phyloP scores from a whole-genome alignment of 92 coral and sea anemone genomes.

The Zoanthus gigantus region DNA sequence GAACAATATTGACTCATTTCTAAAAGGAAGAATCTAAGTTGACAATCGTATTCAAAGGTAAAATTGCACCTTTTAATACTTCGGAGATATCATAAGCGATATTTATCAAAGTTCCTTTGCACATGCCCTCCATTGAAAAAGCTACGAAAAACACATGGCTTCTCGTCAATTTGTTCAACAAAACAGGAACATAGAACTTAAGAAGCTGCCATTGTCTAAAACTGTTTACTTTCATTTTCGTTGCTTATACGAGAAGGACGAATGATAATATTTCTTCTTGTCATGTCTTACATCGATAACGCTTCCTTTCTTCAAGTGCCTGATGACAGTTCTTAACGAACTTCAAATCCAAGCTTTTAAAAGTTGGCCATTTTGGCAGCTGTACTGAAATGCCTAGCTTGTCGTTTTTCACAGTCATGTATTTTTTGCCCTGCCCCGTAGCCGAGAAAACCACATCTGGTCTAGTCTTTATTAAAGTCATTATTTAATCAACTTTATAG shows the following conservation, averaged over 20 bases:
- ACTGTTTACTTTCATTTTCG: conserved; percentile 31
- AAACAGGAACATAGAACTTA: conserved; percentile 41
- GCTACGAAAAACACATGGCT: conserved; percentile 39
- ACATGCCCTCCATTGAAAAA: conserved; percentile 50
- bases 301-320: conserved; percentile 32
- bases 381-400: conserved; percentile 20
- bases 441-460: conserved; percentile 32
- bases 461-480: not conserved
- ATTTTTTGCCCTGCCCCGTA: not conserved
- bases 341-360: conserved; percentile 5
- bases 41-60: not conserved
- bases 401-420: conserved; percentile 25
- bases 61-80: not conserved
- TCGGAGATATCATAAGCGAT: conserved; percentile 2
- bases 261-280: conserved; percentile 17
- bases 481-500: too few relatives aligned
- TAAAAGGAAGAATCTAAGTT: not conserved
- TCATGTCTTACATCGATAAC: conserved; percentile 27
- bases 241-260: not conserved
- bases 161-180: conserved; percentile 22
- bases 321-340: conserved; percentile 31
- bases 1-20: not conserved
- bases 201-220: conserved; percentile 10
- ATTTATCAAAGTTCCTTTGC: conserved; percentile 6
- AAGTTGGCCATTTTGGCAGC: conserved; percentile 31